A percentile compares a stretch with the other conserved stretches of the same genome.
phyloP scores from a whole-genome alignment of 2,113 vertebrate species.

The Aegithalos caudatus region DNA sequence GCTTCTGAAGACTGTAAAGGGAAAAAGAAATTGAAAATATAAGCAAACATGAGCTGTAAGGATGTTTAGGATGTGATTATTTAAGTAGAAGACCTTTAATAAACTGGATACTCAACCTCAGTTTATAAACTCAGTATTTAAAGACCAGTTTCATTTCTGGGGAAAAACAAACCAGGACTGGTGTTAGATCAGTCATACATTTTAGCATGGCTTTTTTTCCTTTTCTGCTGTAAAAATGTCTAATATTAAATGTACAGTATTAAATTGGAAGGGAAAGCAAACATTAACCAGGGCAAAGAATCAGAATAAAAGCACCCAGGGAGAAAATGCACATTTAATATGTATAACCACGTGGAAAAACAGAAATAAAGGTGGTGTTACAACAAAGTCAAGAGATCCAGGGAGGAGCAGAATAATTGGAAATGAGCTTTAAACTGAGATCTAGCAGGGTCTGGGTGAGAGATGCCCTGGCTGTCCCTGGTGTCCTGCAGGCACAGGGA shows the following conservation, averaged over 20 bases:
- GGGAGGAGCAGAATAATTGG: background rate
- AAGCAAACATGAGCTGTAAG: background rate
- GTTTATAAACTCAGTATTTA: background rate
- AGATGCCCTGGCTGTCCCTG: background rate
- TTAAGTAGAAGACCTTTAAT: background rate
- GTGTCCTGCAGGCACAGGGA: rapidly evolving
- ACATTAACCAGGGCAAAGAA: background rate
- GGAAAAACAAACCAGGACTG: background rate
- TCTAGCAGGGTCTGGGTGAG: background rate
- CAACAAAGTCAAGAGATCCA: background rate
- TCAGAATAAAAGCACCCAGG: background rate
- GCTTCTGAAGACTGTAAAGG: background rate
- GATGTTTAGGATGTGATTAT: background rate
- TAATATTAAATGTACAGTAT: background rate
- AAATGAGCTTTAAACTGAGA: background rate
- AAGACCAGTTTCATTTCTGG: background rate
- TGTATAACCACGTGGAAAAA: background rate
- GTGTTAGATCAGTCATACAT: background rate
- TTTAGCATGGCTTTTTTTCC: background rate
- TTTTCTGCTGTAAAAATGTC: background rate
- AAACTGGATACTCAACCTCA: background rate
- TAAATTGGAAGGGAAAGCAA: background rate
- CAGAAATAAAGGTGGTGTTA: background rate
- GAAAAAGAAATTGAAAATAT: background rate
- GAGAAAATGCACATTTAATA: background rate